These are phyloP conservation scores for Virgularia gustaviana DNA, from an alignment of 92 coral and sea anemone genomes.

Conservation along the genomic window DNA sequence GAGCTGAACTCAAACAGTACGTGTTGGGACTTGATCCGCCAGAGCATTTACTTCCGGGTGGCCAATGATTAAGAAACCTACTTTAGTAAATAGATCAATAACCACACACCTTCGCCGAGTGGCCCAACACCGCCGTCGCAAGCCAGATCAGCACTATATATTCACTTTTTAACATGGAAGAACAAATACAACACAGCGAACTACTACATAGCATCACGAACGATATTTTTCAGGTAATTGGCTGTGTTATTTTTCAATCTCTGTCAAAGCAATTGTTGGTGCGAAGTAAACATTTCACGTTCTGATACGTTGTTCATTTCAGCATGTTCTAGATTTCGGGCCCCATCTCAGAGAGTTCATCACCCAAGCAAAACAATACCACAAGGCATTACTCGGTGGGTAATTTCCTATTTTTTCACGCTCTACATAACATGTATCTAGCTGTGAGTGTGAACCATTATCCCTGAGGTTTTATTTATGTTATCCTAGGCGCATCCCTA, in stretches of 20 bases:
- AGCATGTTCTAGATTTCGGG: constrained; percentile 78
- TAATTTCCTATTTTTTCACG: constrained; percentile 6
- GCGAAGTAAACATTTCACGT: no score
- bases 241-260: not conserved
- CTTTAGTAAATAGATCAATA: no score
- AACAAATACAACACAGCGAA: constrained; percentile 23
- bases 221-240: constrained; percentile 28
- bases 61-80: not conserved
- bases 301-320: no score
- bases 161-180: constrained; percentile 16
- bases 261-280: not conserved
- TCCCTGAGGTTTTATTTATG: no score
- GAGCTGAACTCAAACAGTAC: constrained; percentile 7
- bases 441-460: no score
- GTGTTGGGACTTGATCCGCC: not conserved
- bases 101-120: no score
- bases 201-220: constrained; percentile 11
- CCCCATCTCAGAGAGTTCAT: constrained; percentile 79
- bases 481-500: constrained; percentile 23
- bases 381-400: constrained; percentile 88
- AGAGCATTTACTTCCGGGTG: constrained; percentile 19
- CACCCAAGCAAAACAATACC: constrained; percentile 70
- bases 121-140: not conserved
- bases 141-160: not conserved
- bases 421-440: no score